Evolutionary conservation across 2,113 vertebrate species (phyloP).

Genomic region (Albula goreensis): DNA sequence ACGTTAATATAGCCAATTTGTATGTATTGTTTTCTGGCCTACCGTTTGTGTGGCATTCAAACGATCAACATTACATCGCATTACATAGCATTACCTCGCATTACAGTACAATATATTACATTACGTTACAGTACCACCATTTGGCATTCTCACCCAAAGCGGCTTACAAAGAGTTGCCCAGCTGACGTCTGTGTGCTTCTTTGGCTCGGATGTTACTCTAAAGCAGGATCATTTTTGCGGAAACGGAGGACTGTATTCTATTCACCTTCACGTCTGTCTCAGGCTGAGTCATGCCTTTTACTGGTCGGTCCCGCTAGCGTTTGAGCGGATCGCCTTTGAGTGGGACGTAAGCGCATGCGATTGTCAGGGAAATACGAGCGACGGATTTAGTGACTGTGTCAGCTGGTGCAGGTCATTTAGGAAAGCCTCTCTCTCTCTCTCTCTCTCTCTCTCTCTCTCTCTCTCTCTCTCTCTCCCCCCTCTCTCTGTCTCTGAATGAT

Average conservation of each 20-base stretch:
- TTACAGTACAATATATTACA: too few species aligned
- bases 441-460: too few species aligned
- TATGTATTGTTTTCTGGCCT: too few species aligned
- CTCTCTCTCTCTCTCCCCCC: background rate
- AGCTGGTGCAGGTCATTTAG: constrained; percentile 51
- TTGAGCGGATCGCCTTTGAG: constrained; percentile 44
- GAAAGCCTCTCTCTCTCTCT: constrained; percentile 41
- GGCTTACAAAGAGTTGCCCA: background rate
- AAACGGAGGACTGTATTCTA: background rate
- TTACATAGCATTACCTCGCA: too few species aligned
- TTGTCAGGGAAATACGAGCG: constrained; percentile 29
- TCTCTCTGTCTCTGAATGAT: constrained; percentile 44
- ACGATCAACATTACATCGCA: too few species aligned
- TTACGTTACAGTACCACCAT: too few species aligned
- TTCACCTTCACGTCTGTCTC: background rate
- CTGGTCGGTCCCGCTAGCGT: constrained; percentile 1
- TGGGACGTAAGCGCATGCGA: constrained; percentile 40
- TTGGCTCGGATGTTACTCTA: background rate
- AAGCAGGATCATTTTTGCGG: background rate
- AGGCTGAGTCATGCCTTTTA: background rate
- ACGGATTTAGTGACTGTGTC: constrained; percentile 55
- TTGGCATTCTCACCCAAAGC: too few species aligned
- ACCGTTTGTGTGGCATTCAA: too few species aligned
- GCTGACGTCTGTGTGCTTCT: background rate
- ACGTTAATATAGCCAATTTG: background rate